phyloP scores from a whole-genome alignment of 1,140 invertebrate species.

The Ceratina australensis region DNA sequence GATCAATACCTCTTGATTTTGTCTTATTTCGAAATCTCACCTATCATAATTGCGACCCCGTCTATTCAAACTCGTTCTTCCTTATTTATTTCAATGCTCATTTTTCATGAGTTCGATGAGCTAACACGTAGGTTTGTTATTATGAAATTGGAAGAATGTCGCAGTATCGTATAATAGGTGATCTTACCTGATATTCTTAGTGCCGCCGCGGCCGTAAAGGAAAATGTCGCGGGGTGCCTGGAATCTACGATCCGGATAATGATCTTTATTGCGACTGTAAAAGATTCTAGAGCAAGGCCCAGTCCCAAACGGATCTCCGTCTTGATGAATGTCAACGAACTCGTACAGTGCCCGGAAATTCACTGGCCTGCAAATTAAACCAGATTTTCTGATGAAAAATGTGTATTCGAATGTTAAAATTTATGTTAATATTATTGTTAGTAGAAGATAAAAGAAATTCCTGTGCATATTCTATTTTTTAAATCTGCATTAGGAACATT shows the following conservation, averaged over 20 bases:
- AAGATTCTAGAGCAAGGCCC: conserved; percentile 86
- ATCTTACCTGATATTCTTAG: conserved; percentile 87
- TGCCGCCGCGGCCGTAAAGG: conserved; percentile 90
- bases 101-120: no score
- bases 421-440: no score
- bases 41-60: neutral
- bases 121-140: no score
- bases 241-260: conserved; percentile 82
- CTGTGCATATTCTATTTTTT: no score
- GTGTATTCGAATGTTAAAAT: no score
- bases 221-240: conserved; percentile 90
- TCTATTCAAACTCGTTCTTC: neutral
- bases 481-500: no score
- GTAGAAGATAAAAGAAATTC: no score
- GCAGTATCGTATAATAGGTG: neutral
- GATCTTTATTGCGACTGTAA: conserved; percentile 81
- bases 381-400: neutral
- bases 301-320: conserved; percentile 87
- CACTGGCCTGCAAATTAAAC: conserved; percentile 83
- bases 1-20: neutral
- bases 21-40: neutral
- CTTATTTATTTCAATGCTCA: neutral
- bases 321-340: conserved; percentile 92
- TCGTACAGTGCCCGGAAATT: conserved; percentile 93
- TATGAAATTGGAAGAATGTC: conserved; percentile 4